Evolutionary conservation across 2,797 vertebrate species (phyloP), one percentile per base, ranked within the genome.

Genomic region (Anableps anableps): DNA sequence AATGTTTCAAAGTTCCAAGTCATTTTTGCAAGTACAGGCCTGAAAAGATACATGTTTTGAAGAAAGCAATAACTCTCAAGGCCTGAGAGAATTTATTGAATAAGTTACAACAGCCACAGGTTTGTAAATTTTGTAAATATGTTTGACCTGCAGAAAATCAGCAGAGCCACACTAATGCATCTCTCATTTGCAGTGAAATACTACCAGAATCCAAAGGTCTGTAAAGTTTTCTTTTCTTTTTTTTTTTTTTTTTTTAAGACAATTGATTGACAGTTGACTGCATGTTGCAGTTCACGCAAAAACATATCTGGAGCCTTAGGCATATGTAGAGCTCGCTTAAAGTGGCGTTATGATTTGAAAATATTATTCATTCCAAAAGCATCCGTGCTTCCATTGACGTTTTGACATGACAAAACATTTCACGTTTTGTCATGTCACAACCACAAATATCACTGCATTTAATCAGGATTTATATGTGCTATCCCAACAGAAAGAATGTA

Each of bases 111-210:
- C 86, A 92, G 29, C 29, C 14, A 89, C 87, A 78, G 84, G 68
- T 51, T 78, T 83, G 86, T 89, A 92, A 74, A 80, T 88, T 82
- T 90, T 60, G 79, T 91, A 87, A 94, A 86, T 87, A 82, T 72
- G 81, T 81, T 73, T 85, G 91, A 93, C 88, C 91, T 89, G 90
- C 81, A 86, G 80, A 85, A 86, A 88, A 87, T 90, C 71, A 80
- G 86, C 86, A 77, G 60, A 88, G 81, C 78, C 86, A 68, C 86
- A 74, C 82, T 53, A 76, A 79, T 74, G 75, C 74, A 81, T 72
- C 85, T 72, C 84, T 82, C 36, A 85, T 88, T 91, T 87, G 87
- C 78, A n/a, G 64, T 48, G 83, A 21, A 29, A 81, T 64, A 9
- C 62, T 79, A n/a, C 62, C 68, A 79, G 70, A 79, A 66, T 58